phyloP scores from a whole-genome alignment of 92 coral and sea anemone species.

The Zoanthus solanderi region DNA sequence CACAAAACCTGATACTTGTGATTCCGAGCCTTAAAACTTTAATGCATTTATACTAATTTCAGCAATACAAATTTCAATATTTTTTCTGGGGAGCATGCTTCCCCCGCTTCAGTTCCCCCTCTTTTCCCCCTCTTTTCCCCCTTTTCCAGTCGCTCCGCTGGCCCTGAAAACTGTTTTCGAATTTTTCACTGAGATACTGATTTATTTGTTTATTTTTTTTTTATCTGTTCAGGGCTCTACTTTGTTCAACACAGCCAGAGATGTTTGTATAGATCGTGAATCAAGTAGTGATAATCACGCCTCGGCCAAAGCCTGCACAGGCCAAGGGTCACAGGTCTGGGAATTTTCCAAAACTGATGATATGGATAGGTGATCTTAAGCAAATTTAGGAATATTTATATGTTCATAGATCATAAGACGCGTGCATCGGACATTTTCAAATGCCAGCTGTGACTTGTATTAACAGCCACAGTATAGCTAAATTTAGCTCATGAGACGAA shows the following conservation, averaged over 20 bases:
- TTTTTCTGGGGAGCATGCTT: no score
- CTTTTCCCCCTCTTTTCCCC: no score
- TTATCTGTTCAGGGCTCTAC: slow-evolving; percentile 66
- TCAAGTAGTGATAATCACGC: slow-evolving; percentile 70
- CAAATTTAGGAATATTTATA: slow-evolving; percentile 17
- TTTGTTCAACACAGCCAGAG: slow-evolving; percentile 80
- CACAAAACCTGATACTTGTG: no score
- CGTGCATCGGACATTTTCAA: neutral
- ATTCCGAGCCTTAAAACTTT: no score
- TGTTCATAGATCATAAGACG: neutral
- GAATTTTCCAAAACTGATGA: slow-evolving; percentile 93
- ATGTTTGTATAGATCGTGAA: slow-evolving; percentile 91
- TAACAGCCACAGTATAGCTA: no score
- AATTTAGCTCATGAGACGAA: no score
- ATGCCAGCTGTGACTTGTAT: neutral
- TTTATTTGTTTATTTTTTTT: neutral
- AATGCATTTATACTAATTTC: no score
- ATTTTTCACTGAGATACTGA: neutral
- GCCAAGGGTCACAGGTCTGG: slow-evolving; percentile 82
- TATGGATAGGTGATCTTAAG: slow-evolving; percentile 68
- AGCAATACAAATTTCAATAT: no score
- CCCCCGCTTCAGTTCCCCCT: no score
- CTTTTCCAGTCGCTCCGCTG: no score
- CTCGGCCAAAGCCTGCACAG: slow-evolving; percentile 77
- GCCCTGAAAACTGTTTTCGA: no score